phyloP scores from a whole-genome alignment of 2,113 vertebrate genomes.

The Rhipidura dahli region DNA sequence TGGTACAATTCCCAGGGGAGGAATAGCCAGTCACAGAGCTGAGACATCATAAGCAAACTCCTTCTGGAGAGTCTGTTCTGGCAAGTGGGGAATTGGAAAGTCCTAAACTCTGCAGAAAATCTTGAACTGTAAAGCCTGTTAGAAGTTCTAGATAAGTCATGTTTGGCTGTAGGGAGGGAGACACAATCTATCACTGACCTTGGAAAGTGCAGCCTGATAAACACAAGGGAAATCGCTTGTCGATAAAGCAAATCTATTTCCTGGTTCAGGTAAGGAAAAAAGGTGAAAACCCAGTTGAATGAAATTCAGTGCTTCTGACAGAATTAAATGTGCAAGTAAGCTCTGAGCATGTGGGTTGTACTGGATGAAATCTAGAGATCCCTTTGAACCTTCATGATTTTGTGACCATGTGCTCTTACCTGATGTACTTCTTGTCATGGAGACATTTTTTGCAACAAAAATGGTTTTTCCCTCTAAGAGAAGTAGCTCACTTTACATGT shows the following conservation, averaged over 20 bases:
- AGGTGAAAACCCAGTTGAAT: neutral
- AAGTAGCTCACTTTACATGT: neutral
- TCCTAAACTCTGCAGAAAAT: neutral
- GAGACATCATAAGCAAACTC: neutral
- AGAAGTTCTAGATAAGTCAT: neutral
- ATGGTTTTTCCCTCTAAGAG: rapidly evolving
- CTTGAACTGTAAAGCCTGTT: neutral
- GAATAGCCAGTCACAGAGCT: neutral
- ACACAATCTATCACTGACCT: neutral
- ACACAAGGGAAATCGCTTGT: neutral
- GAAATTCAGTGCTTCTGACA: neutral
- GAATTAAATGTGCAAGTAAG: neutral
- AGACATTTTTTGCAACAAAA: neutral
- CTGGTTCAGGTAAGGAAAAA: neutral
- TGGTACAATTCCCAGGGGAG: neutral
- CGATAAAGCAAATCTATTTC: neutral
- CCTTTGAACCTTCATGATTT: neutral
- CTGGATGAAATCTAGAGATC: neutral
- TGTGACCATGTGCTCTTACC: neutral
- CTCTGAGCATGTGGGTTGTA: neutral
- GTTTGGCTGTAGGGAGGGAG: neutral
- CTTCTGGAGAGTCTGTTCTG: neutral
- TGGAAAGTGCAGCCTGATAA: neutral
- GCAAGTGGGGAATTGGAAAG: neutral
- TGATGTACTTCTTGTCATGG: neutral